Evolutionary conservation across 2,888 invertebrate species (phyloP).

Genomic region (Hermaeophaga mercurialis): DNA sequence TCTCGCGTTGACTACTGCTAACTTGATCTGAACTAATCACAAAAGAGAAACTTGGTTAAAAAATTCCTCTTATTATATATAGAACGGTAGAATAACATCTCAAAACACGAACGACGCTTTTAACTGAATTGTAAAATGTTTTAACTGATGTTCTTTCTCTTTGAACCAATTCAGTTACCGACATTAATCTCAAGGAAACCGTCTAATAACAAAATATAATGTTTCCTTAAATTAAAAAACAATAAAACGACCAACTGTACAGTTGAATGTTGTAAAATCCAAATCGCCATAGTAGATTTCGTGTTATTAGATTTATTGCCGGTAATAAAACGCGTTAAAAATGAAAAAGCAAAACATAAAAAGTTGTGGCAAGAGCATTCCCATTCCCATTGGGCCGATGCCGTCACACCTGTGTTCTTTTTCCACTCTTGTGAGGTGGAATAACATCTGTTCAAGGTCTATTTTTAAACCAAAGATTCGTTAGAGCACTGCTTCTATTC

Average conservation of each 20-base stretch:
- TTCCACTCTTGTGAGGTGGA: slow-evolving; percentile 17
- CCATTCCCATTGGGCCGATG: slow-evolving; percentile 9
- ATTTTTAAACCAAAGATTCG: slow-evolving; percentile 19
- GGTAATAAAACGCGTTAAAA: slow-evolving; percentile 2
- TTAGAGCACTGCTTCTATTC: slow-evolving; percentile 12
- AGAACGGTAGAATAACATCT: too few species aligned
- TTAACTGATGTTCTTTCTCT: too few species aligned
- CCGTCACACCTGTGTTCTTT: slow-evolving; percentile 20
- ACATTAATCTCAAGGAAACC: too few species aligned
- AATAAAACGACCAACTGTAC: not conserved
- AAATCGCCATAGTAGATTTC: not conserved
- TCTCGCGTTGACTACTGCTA: too few species aligned
- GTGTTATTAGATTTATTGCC: slow-evolving; percentile 13
- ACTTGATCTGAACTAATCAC: too few species aligned
- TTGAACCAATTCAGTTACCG: too few species aligned
- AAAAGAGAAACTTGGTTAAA: too few species aligned
- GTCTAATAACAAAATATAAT: not conserved
- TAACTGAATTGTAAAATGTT: too few species aligned
- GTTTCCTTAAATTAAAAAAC: not conserved
- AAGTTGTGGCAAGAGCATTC: not conserved
- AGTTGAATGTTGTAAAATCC: not conserved
- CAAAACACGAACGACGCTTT: too few species aligned
- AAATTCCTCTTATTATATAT: too few species aligned
- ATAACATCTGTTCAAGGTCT: slow-evolving; percentile 14
- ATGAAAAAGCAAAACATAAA: slow-evolving; percentile 10